Base-by-base conservation (phyloP, 2,113 vertebrate species). In the Neogobius melanostomus region DNA sequence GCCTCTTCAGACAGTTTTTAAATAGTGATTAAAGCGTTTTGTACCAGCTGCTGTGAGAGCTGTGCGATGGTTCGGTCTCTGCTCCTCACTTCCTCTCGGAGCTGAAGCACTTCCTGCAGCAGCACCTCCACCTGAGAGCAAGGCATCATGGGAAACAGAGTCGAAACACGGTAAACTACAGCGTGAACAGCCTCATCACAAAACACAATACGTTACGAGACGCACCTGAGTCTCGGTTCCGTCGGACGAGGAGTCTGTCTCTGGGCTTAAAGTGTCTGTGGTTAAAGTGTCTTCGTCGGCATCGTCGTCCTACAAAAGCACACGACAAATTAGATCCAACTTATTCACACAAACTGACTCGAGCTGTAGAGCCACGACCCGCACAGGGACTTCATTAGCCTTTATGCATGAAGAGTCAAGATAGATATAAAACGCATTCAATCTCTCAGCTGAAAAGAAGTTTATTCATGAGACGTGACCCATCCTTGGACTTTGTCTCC, bases 31-130 rank as follows among this genome's bases (percentile, higher is more conserved):
- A 11, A 28, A 9, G 5, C 11, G 1, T 57, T 11, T 21, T 14
- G 28, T 60, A 93, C 92, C 91, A 91, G 76, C 51, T 94, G 94
- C 71, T 93, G 84, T 48, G 95, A 94, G 87, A 98, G 93, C 12
- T 92, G 91, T 12, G 90, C 87, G 66, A 98, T 98, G 83, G 93
- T 96, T 75, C 91, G 89, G 79, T 98, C 95, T 84, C 96, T 93
- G 84, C 91, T 95, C 88, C 92, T 94, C 83, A 98, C 86, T 75
- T 97, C 93, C 71, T 96, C 93, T 83, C 94, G 94, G 77, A 99
- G 94, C 72, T 94, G 91, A 81, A 93, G 93, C 85, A 97, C 95
- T 91, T 98, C 96, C 59, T 92, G 94, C 82, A 97, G 81, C 63
- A 98, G 92, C 74, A 93, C 93, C 43, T 95, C 92, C 85, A 94